These are phyloP conservation scores for Thripadectes ignobilis DNA, from an alignment of 2,797 vertebrate species.

Conservation along the genomic window DNA sequence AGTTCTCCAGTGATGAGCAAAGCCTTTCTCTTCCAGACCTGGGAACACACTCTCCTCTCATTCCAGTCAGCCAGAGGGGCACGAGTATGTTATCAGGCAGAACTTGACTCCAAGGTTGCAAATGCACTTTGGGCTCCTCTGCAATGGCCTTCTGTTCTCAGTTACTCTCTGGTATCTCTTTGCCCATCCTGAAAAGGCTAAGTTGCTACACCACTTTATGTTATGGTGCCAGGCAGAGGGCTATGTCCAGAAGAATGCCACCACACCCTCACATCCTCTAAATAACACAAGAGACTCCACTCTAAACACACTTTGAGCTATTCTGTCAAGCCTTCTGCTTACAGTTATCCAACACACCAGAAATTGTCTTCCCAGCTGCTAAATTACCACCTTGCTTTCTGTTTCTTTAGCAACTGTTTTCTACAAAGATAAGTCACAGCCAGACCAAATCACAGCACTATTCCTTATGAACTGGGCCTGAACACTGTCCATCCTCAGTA, in stretches of 20 bases:
- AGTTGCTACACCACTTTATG: neutral
- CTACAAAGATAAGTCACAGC: neutral
- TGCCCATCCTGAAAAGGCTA: neutral
- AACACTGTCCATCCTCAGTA: neutral
- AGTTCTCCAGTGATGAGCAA: slow-evolving; percentile 1
- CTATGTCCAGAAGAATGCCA: neutral
- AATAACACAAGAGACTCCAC: neutral
- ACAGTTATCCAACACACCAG: neutral
- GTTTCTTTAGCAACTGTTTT: neutral
- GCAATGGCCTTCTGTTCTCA: neutral
- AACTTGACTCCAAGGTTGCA: neutral
- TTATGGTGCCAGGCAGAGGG: neutral
- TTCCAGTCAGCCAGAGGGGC: neutral
- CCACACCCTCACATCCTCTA: neutral
- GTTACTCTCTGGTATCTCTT: neutral
- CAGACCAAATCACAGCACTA: neutral
- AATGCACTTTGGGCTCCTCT: neutral
- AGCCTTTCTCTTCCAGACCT: neutral
- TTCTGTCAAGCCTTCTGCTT: neutral
- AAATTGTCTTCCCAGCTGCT: neutral
- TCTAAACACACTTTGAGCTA: neutral
- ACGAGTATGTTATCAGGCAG: rapidly evolving
- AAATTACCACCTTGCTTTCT: neutral
- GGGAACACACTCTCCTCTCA: neutral
- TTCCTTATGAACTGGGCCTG: neutral